These are phyloP conservation scores for Parambassis ranga DNA, from an alignment of 2,797 vertebrate species.

Conservation along the genomic window DNA sequence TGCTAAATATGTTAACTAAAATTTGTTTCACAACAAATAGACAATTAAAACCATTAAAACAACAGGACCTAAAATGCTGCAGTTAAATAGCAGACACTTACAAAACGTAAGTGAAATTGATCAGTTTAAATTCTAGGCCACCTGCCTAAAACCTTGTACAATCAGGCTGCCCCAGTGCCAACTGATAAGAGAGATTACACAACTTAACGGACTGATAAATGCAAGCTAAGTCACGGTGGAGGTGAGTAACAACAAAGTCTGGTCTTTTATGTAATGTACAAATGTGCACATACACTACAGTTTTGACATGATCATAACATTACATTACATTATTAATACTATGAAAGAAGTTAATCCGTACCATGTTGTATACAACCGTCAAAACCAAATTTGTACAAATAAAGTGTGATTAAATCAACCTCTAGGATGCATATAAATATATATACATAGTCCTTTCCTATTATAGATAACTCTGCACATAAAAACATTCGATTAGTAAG, in stretches of 20 bases:
- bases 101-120: too few relatives aligned
- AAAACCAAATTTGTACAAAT: too few relatives aligned
- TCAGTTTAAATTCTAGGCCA: not conserved
- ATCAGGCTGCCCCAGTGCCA: not conserved
- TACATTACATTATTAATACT: not conserved
- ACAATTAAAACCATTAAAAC: too few relatives aligned
- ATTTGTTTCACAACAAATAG: too few relatives aligned
- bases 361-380: fast-evolving
- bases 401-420: too few relatives aligned
- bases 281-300: not conserved
- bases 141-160: not conserved
- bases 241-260: not conserved
- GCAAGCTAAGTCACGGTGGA: not conserved
- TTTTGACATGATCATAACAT: not conserved
- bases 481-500: too few relatives aligned
- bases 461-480: not conserved
- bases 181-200: constrained; percentile 52
- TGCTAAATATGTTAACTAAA: too few relatives aligned
- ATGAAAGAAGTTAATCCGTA: not conserved
- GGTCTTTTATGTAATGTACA: not conserved
- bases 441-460: too few relatives aligned
- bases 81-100: too few relatives aligned
- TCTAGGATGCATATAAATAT: too few relatives aligned
- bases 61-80: too few relatives aligned
- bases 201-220: constrained; percentile 19